These are phyloP conservation scores for Bhutanitis thaidina DNA, from an alignment of 2,888 invertebrate species.

Conservation along the genomic window DNA sequence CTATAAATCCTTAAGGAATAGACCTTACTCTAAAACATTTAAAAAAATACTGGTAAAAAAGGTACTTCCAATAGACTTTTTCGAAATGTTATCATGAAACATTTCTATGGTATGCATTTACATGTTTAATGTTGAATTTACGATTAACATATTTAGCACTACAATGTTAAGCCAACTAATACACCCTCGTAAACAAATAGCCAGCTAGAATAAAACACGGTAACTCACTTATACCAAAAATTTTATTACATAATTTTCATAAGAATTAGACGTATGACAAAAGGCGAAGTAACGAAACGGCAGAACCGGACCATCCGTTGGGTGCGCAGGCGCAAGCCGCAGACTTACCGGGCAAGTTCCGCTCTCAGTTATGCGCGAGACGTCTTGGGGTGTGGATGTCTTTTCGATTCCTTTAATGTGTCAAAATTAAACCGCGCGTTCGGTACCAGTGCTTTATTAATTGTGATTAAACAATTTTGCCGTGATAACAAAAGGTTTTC, in stretches of 20 bases:
- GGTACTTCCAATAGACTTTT: too few relatives aligned
- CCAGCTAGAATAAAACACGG: constrained; percentile 17
- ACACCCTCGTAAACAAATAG: constrained; percentile 14
- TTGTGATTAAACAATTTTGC: constrained; percentile 54
- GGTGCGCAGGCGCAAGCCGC: constrained; percentile 51
- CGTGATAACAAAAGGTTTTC: constrained; percentile 39
- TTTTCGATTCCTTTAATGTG: constrained; percentile 28
- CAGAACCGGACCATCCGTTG: constrained; percentile 71
- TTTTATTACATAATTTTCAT: constrained; percentile 57
- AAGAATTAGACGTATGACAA: constrained; percentile 59
- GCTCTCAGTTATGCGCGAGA: constrained; percentile 58
- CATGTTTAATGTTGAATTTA: constrained; percentile 1
- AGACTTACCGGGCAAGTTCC: constrained; percentile 60
- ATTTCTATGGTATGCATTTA: neutral
- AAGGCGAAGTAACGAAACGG: constrained; percentile 57
- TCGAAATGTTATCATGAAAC: neutral
- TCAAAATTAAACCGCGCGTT: constrained; percentile 52
- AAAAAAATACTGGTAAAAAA: too few relatives aligned
- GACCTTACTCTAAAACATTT: too few relatives aligned
- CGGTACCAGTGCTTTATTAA: constrained; percentile 54
- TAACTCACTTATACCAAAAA: constrained; percentile 26
- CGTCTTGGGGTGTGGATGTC: constrained; percentile 48
- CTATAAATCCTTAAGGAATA: too few relatives aligned
- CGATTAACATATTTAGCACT: constrained; percentile 8
- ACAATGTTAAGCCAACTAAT: constrained; percentile 6